Evolutionary conservation across 1,140 invertebrate species (phyloP).

Genomic region (Lasaia peninsularis): DNA sequence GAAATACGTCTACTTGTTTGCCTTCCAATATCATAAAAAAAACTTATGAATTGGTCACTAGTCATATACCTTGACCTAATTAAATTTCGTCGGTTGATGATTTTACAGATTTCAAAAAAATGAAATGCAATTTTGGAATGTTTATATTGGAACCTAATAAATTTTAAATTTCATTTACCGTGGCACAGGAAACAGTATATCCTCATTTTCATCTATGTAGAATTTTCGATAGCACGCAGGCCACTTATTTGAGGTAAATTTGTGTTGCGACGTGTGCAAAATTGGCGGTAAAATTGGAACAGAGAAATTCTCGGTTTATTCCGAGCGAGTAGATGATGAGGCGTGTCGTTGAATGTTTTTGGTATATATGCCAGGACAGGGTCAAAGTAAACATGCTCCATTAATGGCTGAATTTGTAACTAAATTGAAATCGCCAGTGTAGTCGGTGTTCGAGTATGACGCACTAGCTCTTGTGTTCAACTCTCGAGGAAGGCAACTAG

Average conservation of each 20-base stretch:
- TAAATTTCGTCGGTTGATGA: too few relatives aligned
- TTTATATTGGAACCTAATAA: neutral
- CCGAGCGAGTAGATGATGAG: neutral
- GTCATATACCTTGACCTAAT: too few relatives aligned
- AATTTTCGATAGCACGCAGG: slow-evolving; percentile 39
- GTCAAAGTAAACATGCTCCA: neutral
- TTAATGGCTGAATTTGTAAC: too few relatives aligned
- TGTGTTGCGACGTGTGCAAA: slow-evolving; percentile 37
- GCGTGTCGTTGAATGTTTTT: neutral
- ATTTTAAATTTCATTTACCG: neutral
- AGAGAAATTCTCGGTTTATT: slow-evolving; percentile 34
- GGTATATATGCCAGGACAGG: neutral
- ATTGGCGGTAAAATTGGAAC: slow-evolving; percentile 34
- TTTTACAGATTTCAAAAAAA: too few relatives aligned
- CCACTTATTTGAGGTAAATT: slow-evolving; percentile 42
- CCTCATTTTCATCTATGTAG: slow-evolving; percentile 22
- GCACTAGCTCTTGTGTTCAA: too few relatives aligned
- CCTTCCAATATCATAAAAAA: too few relatives aligned
- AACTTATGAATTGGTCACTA: too few relatives aligned
- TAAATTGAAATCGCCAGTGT: too few relatives aligned
- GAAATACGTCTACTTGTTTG: too few relatives aligned
- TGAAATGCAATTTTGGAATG: too few relatives aligned
- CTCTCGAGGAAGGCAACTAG: too few relatives aligned
- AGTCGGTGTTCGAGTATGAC: too few relatives aligned
- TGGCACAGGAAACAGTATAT: neutral